Conservation (phyloP, 1,140 invertebrate genomes). For the Tribolium madens region DNA sequence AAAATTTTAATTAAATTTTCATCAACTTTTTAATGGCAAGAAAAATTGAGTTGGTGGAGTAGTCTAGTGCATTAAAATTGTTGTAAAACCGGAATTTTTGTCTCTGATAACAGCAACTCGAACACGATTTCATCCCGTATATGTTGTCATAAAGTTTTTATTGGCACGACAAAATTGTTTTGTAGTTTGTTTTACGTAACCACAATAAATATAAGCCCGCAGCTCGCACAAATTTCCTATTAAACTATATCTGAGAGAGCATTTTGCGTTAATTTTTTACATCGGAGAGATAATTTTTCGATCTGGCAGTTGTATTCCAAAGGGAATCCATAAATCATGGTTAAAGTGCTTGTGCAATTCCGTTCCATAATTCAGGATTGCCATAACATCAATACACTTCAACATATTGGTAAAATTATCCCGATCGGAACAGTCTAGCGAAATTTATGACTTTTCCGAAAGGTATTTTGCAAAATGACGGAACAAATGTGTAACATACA, state of each 20-base stretch:
- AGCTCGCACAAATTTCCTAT: background rate
- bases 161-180: background rate
- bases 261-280: background rate
- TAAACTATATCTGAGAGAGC: background rate
- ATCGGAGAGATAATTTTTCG: background rate
- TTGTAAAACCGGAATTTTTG: background rate
- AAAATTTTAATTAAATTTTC: constrained; percentile 30
- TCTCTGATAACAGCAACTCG: background rate
- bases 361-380: constrained; percentile 29
- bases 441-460: constrained; percentile 20
- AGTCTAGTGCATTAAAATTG: background rate
- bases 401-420: constrained; percentile 14
- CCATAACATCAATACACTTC: constrained; percentile 22
- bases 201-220: background rate
- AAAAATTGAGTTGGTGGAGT: background rate
- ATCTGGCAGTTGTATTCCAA: background rate
- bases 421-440: background rate
- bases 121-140: background rate
- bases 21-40: background rate
- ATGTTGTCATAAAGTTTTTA: background rate
- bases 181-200: background rate
- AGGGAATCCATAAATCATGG: constrained; percentile 15
- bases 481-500: background rate
- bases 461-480: constrained; percentile 6
- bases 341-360: constrained; percentile 7